Percentiles rank a stretch among this genome's conserved stretches.
These are phyloP conservation scores for Megathymus violae DNA, from an alignment of 1,140 invertebrate species.

Conservation along the genomic window DNA sequence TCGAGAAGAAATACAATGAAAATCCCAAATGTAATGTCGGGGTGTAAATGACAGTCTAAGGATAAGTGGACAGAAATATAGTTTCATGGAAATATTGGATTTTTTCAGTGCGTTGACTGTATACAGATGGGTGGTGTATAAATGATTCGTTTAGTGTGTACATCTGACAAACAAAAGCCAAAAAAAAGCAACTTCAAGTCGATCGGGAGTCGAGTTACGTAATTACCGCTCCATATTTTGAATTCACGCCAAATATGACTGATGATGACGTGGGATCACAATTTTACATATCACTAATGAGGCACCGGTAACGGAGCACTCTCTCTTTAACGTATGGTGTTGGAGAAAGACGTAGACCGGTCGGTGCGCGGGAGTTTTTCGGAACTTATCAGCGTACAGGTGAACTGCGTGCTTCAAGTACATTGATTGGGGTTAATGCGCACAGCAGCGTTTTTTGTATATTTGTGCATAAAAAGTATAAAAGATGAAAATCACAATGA, in stretches of 20 bases:
- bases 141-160: constrained; percentile 7
- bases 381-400: constrained; percentile 45
- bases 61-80: no score
- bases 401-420: constrained; percentile 47
- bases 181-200: background rate
- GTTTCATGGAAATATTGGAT: background rate
- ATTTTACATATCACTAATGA: constrained; percentile 30
- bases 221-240: constrained; percentile 33
- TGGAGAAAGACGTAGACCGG: constrained; percentile 29
- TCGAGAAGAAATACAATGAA: no score
- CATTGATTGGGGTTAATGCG: constrained; percentile 32
- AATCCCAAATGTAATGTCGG: no score
- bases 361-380: constrained; percentile 46
- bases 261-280: constrained; percentile 46
- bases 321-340: constrained; percentile 15
- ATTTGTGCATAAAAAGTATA: no score
- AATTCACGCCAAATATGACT: constrained; percentile 46
- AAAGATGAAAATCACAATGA: no score
- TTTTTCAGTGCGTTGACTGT: background rate
- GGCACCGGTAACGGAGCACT: constrained; percentile 17
- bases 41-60: no score
- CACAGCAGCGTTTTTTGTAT: constrained; percentile 35
- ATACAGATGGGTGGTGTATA: no score
- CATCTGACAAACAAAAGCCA: constrained; percentile 6
- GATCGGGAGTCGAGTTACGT: constrained; percentile 5